Percentiles rank a stretch among this genome's conserved stretches.
Evolutionary conservation across 1,140 invertebrate species (phyloP).

Genomic region (Parapsyche elsis): DNA sequence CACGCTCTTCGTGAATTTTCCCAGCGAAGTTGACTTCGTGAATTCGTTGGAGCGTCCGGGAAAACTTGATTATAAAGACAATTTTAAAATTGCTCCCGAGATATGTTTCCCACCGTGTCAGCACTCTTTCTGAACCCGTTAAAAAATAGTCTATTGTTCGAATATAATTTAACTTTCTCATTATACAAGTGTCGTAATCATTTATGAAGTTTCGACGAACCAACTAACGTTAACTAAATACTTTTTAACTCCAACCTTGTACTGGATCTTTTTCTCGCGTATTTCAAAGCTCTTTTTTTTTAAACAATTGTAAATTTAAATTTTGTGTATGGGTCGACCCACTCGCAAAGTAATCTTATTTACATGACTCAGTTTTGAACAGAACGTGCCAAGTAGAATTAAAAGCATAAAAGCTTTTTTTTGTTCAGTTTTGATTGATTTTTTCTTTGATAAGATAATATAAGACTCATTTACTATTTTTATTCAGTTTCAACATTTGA

Average conservation of each 20-base stretch:
- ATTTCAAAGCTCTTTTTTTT: too few species aligned
- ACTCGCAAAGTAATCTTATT: constrained; percentile 6
- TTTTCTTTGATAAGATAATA: too few species aligned
- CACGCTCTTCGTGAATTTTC: not conserved
- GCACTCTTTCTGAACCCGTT: constrained; percentile 17
- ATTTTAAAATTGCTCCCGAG: constrained; percentile 48
- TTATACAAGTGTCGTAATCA: too few species aligned
- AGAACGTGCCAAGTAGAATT: constrained; percentile 1
- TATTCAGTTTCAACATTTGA: too few species aligned
- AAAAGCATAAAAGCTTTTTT: not conserved
- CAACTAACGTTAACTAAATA: too few species aligned
- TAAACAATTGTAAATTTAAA: not conserved
- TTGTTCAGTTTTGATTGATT: not conserved
- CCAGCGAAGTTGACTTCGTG: not conserved
- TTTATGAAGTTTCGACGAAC: too few species aligned
- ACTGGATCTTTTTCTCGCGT: too few species aligned
- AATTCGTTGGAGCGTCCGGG: constrained; percentile 1
- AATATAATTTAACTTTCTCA: not conserved
- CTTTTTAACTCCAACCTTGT: too few species aligned
- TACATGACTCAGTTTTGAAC: not conserved
- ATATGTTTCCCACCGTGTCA: constrained; percentile 33
- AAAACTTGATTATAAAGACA: constrained; percentile 53
- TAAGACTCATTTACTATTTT: too few species aligned
- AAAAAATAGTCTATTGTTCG: not conserved
- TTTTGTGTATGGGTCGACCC: not conserved